These are phyloP conservation scores for Sebastes reedi DNA, from an alignment of 2,797 vertebrate genomes.

Conservation along the genomic window DNA sequence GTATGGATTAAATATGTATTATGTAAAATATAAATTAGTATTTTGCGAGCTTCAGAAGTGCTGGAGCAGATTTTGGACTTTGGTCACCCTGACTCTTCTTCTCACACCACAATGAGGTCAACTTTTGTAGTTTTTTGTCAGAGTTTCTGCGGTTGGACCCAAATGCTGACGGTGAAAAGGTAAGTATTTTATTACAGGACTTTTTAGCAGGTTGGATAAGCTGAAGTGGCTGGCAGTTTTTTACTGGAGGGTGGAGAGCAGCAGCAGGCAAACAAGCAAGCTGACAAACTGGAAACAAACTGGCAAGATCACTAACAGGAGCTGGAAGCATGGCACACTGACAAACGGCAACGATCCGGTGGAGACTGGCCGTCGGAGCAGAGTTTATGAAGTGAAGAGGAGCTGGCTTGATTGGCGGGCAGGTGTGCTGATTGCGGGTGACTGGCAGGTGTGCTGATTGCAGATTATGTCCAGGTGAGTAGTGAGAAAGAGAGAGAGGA, in stretches of 20 bases:
- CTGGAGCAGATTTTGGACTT: neutral
- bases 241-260: neutral
- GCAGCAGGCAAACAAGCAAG: neutral
- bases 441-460: neutral
- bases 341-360: neutral
- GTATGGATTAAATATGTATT: neutral
- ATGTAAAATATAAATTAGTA: neutral
- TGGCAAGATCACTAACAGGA: neutral
- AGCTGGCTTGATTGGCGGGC: neutral
- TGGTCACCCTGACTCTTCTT: neutral
- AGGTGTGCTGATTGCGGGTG: neutral
- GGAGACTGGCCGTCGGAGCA: neutral
- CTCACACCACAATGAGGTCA: neutral
- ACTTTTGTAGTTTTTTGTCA: neutral
- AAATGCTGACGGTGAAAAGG: too few relatives aligned
- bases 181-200: too few relatives aligned
- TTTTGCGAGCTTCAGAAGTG: neutral
- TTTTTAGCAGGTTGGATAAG: neutral
- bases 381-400: neutral
- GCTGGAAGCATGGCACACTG: neutral
- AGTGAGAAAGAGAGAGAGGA: neutral
- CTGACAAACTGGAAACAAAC: neutral
- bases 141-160: too few relatives aligned
- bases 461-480: neutral
- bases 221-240: neutral